Evolutionary conservation across 1,140 invertebrate species (phyloP), one percentile per base, ranked within the genome.

Genomic region (Rhagoletis zephyria): DNA sequence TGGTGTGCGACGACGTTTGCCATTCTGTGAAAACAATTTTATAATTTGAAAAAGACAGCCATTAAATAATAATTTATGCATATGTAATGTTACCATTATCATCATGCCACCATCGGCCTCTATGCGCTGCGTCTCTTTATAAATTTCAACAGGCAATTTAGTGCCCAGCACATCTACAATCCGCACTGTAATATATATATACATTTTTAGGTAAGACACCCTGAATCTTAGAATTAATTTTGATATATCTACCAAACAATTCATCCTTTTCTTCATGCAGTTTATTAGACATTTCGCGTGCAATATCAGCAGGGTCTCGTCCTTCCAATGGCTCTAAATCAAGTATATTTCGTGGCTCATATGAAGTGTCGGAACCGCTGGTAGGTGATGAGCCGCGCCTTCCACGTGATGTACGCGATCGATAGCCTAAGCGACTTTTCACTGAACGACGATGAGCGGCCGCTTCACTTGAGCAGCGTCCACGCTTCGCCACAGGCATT

Each of bases 91-190:
- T 93, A 96, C 96, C 94, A 95, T 95, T 87, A 97, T 96, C 91
- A 97, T 94, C 95, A 98, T 96, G 45, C 97, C 97, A 65, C 97
- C 97, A 90, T 95, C 94, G 88, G 95, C 95, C 94, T 97, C 97
- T 87, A 97, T 95, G 91, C 95, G 94, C 92, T 96, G 96, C 61
- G 97, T 97, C 93, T 96, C 95, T 90, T 96, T 95, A 89, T 96
- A 97, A 87, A 97, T 93, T 89, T 96, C 94, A 85, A 97, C 94
- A 7, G 96, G 95, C 91, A 96, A 95, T 89, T 95, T 94, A 90
- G 95, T 95, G 51, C 97, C 97, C 87, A 96, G 90, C 56, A 95
- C 94, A 91, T 96, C 93, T 30, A 97, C 95, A 88, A 97, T 95
- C 90, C 95, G 94, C 89, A 94, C 97, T 97, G 87, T 7, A 51